These are phyloP conservation scores for Anarhynchus alexandrinus DNA, from an alignment of 2,113 vertebrate genomes.

Conservation along the genomic window DNA sequence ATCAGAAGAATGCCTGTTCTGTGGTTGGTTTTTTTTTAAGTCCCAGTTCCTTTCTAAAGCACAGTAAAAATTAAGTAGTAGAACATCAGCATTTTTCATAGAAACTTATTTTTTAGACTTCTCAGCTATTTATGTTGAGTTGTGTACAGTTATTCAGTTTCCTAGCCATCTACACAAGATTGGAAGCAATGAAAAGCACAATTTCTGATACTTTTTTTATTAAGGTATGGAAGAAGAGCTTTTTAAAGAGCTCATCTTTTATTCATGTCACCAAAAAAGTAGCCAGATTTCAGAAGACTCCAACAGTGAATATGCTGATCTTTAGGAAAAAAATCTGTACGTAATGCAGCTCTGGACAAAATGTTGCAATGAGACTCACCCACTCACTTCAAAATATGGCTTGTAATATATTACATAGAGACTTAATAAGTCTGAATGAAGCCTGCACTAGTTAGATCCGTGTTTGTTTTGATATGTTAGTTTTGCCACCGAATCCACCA, in stretches of 20 bases:
- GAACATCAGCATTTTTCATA: neutral
- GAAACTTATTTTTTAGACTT: neutral
- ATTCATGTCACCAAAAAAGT: neutral
- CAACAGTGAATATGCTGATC: neutral
- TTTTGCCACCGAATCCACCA: neutral
- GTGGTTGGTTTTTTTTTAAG: neutral
- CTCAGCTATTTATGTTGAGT: neutral
- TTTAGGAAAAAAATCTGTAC: neutral
- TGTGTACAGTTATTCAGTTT: neutral
- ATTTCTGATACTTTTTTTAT: neutral
- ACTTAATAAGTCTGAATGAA: neutral
- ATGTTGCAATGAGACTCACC: neutral
- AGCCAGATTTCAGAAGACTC: conserved; percentile 7
- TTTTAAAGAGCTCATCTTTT: neutral
- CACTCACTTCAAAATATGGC: neutral
- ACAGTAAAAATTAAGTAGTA: neutral
- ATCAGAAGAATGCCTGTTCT: neutral
- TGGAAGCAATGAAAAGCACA: neutral
- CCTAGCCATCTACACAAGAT: neutral
- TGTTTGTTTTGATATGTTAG: neutral
- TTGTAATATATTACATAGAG: neutral
- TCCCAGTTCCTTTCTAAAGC: neutral
- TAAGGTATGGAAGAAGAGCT: neutral
- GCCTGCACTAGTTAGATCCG: neutral
- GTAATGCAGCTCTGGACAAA: neutral